A percentile compares a stretch with the other conserved stretches of the same genome.
Conservation (phyloP, 2,888 invertebrate genomes). For the Cybosia mesomella region DNA sequence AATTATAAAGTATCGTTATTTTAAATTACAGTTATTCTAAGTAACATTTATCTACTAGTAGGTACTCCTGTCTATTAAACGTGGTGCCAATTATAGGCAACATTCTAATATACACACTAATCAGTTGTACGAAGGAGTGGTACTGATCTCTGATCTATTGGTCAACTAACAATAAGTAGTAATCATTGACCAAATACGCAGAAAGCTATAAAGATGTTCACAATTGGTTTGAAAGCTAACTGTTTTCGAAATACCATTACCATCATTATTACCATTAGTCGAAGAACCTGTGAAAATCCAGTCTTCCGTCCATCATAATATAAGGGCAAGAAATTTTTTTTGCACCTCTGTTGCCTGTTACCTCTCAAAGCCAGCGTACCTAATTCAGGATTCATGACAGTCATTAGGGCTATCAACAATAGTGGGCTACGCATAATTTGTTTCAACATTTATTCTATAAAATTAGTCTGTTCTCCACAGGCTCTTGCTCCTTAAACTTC, state of each 20-base stretch:
- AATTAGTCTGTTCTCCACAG: too few relatives aligned
- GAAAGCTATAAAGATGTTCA: background rate
- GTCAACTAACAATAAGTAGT: constrained; percentile 24
- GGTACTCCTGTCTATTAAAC: background rate
- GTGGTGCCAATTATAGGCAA: background rate
- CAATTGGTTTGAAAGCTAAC: background rate
- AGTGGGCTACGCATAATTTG: too few relatives aligned
- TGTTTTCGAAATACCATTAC: background rate
- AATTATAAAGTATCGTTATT: background rate
- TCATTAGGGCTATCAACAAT: too few relatives aligned
- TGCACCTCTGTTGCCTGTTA: background rate
- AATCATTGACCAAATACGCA: constrained; percentile 16
- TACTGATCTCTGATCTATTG: constrained; percentile 36
- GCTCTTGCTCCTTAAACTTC: too few relatives aligned
- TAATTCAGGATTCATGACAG: too few relatives aligned
- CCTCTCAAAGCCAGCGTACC: background rate
- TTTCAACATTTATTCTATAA: too few relatives aligned
- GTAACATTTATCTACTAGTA: background rate
- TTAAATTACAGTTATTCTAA: background rate
- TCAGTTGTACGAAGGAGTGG: background rate
- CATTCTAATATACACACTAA: constrained; percentile 1
- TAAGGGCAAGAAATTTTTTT: background rate
- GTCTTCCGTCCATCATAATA: background rate
- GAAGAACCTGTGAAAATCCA: background rate
- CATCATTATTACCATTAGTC: too few relatives aligned